phyloP scores from a whole-genome alignment of 2,888 invertebrate species.

The Oligia strigilis region DNA sequence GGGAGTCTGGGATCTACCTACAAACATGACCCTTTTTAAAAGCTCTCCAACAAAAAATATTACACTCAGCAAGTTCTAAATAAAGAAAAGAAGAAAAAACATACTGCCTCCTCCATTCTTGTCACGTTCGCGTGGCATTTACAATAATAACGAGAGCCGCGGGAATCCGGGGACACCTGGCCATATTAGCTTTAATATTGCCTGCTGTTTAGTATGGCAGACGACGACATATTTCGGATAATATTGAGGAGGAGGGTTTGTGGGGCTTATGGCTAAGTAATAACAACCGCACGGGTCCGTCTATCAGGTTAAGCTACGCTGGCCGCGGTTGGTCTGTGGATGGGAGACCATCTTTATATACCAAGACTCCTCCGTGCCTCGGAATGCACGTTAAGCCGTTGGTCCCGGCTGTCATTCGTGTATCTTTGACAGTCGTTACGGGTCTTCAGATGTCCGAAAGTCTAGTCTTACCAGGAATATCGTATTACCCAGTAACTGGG shows the following conservation, averaged over 20 bases:
- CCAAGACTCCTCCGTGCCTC: neutral
- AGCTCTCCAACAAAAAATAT: neutral
- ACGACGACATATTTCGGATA: neutral
- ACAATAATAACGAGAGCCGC: constrained; percentile 44
- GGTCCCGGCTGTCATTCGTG: neutral
- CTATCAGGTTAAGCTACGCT: neutral
- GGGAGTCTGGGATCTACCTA: neutral
- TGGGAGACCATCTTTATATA: neutral
- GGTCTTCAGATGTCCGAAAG: neutral
- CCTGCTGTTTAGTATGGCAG: constrained; percentile 1
- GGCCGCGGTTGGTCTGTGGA: neutral
- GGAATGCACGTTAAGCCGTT: neutral
- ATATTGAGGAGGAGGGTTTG: neutral
- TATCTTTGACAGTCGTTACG: neutral
- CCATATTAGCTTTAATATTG: constrained; percentile 5
- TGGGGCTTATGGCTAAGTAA: neutral
- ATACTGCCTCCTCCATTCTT: neutral
- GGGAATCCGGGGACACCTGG: constrained; percentile 19
- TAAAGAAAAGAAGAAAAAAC: constrained; percentile 6
- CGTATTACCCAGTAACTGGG: neutral
- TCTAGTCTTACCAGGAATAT: neutral
- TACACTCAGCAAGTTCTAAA: neutral
- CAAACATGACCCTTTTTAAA: neutral
- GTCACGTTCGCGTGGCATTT: constrained; percentile 31
- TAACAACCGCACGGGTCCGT: neutral